Conservation (phyloP, 1,140 invertebrate species). For the Leptonema lineaticorne region DNA sequence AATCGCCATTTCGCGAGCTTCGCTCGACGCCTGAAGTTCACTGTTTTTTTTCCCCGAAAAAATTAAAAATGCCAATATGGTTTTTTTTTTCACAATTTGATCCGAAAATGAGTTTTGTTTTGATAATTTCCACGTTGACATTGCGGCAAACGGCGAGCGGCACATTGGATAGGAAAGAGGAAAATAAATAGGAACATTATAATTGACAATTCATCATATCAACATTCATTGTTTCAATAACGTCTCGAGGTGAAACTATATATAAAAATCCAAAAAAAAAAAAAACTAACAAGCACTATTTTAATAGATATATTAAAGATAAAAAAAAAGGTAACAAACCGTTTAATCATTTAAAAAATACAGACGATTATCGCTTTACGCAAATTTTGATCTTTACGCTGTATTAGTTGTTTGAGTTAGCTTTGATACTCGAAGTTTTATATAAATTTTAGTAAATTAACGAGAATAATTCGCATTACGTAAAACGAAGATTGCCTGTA, state of each 20-base stretch:
- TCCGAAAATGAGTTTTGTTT: background rate
- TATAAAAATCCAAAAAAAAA: background rate
- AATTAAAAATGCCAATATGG: too few relatives aligned
- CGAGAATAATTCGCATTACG: too few relatives aligned
- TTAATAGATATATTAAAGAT: background rate
- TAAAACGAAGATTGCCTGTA: too few relatives aligned
- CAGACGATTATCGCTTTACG: too few relatives aligned
- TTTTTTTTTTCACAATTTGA: background rate
- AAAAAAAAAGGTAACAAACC: conserved; percentile 4
- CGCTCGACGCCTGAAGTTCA: conserved; percentile 26
- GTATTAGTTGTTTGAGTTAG: too few relatives aligned
- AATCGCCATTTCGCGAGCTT: conserved; percentile 28
- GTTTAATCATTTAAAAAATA: too few relatives aligned
- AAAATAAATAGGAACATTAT: conserved; percentile 24
- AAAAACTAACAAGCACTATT: background rate
- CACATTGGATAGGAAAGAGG: conserved; percentile 8
- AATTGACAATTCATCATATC: background rate
- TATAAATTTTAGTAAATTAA: too few relatives aligned
- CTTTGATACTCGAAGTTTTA: too few relatives aligned
- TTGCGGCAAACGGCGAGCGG: conserved; percentile 24
- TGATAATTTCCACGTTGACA: background rate
- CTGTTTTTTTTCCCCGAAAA: conserved; percentile 24
- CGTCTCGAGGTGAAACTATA: background rate
- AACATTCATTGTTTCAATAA: background rate
- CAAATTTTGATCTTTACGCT: too few relatives aligned